Evolutionary conservation across 64 coral and sea anemone species (phyloP), one percentile per base, ranked within the genome.

Genomic region (Hydrozoanthus tunicans): DNA sequence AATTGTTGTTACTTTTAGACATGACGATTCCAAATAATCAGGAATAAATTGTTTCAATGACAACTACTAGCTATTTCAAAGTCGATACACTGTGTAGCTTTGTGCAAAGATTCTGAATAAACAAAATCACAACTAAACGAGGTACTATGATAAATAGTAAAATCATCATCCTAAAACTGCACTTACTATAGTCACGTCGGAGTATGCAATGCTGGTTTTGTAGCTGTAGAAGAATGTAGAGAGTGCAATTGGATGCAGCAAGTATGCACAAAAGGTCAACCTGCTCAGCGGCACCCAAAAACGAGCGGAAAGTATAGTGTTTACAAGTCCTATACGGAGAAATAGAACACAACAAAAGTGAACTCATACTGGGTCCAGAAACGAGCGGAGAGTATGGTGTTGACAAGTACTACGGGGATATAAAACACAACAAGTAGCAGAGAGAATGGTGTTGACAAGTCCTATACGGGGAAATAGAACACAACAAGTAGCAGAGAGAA

Each of bases 221-320:
- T 90, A 71, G 15, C 77, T 77, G 2, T 54, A 58, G 77, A 90
- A 96, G 32, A 85, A 96, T 2, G 27, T 59, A 3, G 56, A 73
- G 6, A 96, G 78, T 9, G 93, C 94, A 17, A 96, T 93, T 0
- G 86, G 86, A 32, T 96, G 94, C 5, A 96, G 9, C 7, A 96
- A 54, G 80, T 96, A 96, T 9, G 91, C 91, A 11, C 94, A 70
- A 81, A 93, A 96, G 5, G 94, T 96, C 85, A 96, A 76, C 52
- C 94, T 85, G 79, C 94, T 96, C 61, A 96, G 62, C 11, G 94
- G 94, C 73, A 96, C 90, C 94, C 94, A 96, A 61, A 90, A 93
- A 11, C 79, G 81, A 23, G 94, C 94, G 5, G 94, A 96, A 3
- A 96, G 79, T 32, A 96, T 90, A 15, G 68, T 90, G 80, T 93